Percentiles rank a stretch among this genome's conserved stretches.
phyloP scores from a whole-genome alignment of 2,113 vertebrate species.

The Grammomys dolichurus region DNA sequence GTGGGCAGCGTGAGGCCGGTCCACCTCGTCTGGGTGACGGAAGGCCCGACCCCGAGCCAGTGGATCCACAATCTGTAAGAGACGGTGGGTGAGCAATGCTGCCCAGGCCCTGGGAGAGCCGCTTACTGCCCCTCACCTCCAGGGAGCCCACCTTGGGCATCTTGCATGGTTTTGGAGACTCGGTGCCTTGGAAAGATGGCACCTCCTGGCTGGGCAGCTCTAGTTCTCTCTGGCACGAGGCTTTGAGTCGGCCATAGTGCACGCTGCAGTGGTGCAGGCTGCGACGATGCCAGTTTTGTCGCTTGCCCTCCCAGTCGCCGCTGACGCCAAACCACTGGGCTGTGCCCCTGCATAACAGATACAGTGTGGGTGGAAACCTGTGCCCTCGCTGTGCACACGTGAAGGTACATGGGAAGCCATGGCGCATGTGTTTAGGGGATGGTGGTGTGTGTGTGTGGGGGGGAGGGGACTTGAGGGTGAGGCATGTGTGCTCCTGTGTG shows the following conservation, averaged over 20 bases:
- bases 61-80: constrained; percentile 93
- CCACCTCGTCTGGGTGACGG: constrained; percentile 92
- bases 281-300: constrained; percentile 95
- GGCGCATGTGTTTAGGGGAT: no score
- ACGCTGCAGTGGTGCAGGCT: constrained; percentile 96
- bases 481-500: not conserved
- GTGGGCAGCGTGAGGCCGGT: constrained; percentile 91
- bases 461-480: not conserved
- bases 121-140: rapidly evolving
- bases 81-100: not conserved
- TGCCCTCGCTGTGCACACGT: not conserved
- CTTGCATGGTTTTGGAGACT: constrained; percentile 92
- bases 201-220: constrained; percentile 91
- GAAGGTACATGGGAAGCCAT: rapidly evolving
- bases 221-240: constrained; percentile 92
- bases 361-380: rapidly evolving
- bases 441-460: not conserved
- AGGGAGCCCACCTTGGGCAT: constrained; percentile 92
- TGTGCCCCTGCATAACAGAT: constrained; percentile 86
- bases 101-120: rapidly evolving
- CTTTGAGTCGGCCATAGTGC: constrained; percentile 95
- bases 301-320: constrained; percentile 92
- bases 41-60: constrained; percentile 95
- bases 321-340: constrained; percentile 98
- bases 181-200: constrained; percentile 89